phyloP scores from a whole-genome alignment of 2,113 vertebrate species.

The Chloropsis cyanopogon region DNA sequence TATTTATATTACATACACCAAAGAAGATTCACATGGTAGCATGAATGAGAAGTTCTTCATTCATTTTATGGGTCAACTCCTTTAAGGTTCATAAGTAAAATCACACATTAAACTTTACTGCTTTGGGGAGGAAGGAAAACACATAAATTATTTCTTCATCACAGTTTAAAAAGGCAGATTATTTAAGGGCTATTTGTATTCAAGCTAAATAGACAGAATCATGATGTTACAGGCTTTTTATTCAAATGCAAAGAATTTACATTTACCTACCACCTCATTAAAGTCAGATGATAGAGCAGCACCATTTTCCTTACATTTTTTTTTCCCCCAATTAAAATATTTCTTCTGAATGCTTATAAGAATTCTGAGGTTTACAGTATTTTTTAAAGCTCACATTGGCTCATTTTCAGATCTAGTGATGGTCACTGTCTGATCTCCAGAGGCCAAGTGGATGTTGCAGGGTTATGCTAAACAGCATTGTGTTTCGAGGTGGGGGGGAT shows the following conservation, averaged over 20 bases:
- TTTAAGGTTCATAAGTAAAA: neutral
- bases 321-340: neutral
- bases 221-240: neutral
- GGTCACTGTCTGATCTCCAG: neutral
- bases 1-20: neutral
- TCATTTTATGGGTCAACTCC: neutral
- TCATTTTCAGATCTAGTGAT: neutral
- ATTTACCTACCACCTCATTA: slow-evolving; percentile 26
- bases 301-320: neutral
- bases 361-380: neutral
- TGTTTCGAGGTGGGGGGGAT: neutral
- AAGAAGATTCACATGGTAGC: neutral
- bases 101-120: neutral
- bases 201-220: neutral
- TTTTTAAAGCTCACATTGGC: neutral
- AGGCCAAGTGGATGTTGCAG: neutral
- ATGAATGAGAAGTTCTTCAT: neutral
- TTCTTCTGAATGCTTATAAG: neutral
- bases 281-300: neutral
- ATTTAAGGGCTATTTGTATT: slow-evolving; percentile 38
- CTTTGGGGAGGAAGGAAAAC: neutral
- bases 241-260: slow-evolving; percentile 36
- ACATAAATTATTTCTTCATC: slow-evolving; percentile 1
- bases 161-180: slow-evolving; percentile 17
- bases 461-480: neutral